phyloP scores from a whole-genome alignment of 2,797 vertebrate genomes.

The Meriones psammophilus region DNA sequence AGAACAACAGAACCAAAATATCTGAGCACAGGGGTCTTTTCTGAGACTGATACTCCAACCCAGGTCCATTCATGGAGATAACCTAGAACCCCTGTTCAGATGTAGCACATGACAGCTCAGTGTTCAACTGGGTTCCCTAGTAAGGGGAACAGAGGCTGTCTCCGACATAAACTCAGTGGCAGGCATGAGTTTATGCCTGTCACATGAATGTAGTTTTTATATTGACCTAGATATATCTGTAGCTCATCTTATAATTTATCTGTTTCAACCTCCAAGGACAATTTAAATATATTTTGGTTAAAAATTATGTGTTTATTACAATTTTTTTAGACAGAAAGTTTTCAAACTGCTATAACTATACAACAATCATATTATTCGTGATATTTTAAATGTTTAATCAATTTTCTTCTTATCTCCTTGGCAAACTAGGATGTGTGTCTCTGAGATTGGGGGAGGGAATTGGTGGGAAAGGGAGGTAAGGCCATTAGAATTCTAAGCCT shows the following conservation, averaged over 20 bases:
- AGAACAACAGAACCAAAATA: no score
- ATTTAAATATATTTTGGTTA: not conserved
- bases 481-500: not conserved
- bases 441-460: not conserved
- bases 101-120: no score
- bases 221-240: not conserved
- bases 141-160: no score
- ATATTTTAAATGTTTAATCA: not conserved
- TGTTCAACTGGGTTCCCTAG: no score
- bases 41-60: no score
- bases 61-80: no score
- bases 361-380: not conserved
- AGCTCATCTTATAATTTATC: not conserved
- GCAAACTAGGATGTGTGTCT: not conserved
- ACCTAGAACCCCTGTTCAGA: no score
- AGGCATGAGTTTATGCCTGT: no score
- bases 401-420: constrained; percentile 34
- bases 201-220: not conserved
- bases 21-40: no score
- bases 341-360: not conserved
- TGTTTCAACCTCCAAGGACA: not conserved
- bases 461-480: not conserved
- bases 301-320: not conserved
- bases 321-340: constrained; percentile 27
- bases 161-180: no score